Conservation (phyloP, 1,140 invertebrate species). For the Hesperophylax magnus region DNA sequence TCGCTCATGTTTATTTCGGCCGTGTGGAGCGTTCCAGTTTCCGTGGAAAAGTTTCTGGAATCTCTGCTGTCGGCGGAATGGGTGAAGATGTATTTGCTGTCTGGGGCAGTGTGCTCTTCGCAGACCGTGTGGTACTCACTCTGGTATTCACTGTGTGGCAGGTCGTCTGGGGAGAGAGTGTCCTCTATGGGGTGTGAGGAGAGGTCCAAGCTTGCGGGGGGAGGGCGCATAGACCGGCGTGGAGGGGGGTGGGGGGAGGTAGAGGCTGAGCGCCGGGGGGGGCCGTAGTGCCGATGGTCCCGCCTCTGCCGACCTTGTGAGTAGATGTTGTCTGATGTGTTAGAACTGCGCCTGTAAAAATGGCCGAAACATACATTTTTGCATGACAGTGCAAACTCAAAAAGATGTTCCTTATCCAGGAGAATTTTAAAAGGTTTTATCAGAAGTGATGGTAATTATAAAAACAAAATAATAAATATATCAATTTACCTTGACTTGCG, state of each 20-base stretch:
- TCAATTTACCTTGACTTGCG: no score
- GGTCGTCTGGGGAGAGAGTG: conserved; percentile 44
- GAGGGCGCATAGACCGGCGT: conserved; percentile 30
- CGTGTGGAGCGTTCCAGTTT: conserved; percentile 53
- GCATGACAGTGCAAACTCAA: no score
- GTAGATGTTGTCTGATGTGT: conserved; percentile 62
- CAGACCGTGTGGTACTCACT: conserved; percentile 56
- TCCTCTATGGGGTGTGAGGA: conserved; percentile 42
- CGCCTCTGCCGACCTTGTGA: conserved; percentile 58
- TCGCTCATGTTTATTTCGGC: conserved; percentile 54
- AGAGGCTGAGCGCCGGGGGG: conserved; percentile 49
- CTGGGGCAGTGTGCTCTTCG: conserved; percentile 35
- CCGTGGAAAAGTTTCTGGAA: conserved; percentile 43
- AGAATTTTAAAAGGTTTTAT: no score
- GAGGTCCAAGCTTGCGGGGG: conserved; percentile 32
- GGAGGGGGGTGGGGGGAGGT: conserved; percentile 48
- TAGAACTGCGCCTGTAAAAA: conserved; percentile 59
- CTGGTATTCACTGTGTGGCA: not conserved
- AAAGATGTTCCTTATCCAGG: no score
- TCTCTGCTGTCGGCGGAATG: conserved; percentile 49
- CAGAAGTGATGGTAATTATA: no score
- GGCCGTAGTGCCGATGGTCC: conserved; percentile 44
- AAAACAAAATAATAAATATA: no score
- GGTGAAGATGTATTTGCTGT: conserved; percentile 21
- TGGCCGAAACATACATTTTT: not conserved